A percentile compares a stretch with the other conserved stretches of the same genome.
phyloP scores from a whole-genome alignment of 2,113 vertebrate species.

The Phalacrocorax pelagicus region DNA sequence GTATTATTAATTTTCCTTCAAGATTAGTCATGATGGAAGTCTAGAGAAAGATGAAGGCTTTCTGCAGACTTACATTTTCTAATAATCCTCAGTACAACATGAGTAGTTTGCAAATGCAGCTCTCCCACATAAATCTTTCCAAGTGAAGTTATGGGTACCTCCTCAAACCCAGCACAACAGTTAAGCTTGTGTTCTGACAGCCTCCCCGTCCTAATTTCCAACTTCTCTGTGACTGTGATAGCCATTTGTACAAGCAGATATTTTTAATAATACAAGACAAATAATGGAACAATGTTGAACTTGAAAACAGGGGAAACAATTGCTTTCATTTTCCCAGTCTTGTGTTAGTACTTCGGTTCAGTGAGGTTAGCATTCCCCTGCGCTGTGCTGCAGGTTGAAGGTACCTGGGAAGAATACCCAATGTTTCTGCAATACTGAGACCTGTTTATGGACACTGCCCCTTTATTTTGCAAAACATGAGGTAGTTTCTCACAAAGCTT shows the following conservation, averaged over 20 bases:
- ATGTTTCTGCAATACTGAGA: neutral
- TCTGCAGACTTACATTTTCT: neutral
- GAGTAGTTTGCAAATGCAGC: neutral
- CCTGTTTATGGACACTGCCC: neutral
- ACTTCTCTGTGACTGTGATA: neutral
- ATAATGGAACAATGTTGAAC: neutral
- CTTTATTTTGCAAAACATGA: neutral
- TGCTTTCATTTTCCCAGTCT: neutral
- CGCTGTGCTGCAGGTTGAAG: neutral
- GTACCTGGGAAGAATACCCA: neutral
- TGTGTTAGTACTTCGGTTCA: neutral
- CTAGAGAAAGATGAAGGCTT: neutral
- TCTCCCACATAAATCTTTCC: fast-evolving
- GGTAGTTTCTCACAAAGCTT: neutral
- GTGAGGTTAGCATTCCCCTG: neutral
- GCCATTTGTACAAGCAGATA: neutral
- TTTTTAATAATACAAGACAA: neutral
- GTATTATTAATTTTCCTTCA: neutral
- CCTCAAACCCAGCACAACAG: neutral
- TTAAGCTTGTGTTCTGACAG: neutral
- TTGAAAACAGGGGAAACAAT: neutral
- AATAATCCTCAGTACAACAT: neutral
- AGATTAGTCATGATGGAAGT: neutral
- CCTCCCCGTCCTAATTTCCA: neutral
- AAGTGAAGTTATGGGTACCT: neutral